phyloP scores from a whole-genome alignment of 2,888 invertebrate species.

The Hipparchia semele region DNA sequence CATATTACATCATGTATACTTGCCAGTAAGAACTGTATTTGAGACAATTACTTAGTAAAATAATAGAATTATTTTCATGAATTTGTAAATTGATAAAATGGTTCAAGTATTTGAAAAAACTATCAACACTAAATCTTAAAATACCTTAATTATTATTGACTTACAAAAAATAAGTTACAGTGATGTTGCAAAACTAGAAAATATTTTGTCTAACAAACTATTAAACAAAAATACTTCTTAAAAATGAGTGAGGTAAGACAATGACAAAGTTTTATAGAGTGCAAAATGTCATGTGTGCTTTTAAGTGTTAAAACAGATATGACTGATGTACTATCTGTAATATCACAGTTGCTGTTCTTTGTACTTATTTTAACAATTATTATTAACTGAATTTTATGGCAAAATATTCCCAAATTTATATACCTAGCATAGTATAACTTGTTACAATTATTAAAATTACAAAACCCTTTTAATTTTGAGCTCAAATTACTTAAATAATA shows the following conservation, averaged over 20 bases:
- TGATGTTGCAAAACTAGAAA: conserved; percentile 25
- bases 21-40: background rate
- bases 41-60: too few species aligned
- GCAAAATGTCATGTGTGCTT: conserved; percentile 15
- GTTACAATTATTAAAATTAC: conserved; percentile 20
- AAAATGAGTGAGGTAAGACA: conserved; percentile 25
- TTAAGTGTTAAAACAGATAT: conserved; percentile 19
- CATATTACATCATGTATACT: background rate
- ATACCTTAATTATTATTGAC: conserved; percentile 12
- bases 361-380: conserved; percentile 33
- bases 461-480: conserved; percentile 20
- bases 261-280: conserved; percentile 10
- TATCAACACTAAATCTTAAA: conserved; percentile 16
- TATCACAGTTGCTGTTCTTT: conserved; percentile 44
- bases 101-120: background rate
- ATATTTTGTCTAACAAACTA: conserved; percentile 1
- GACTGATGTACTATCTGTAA: conserved; percentile 36
- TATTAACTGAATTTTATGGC: conserved; percentile 24
- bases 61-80: too few species aligned
- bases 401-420: conserved; percentile 19
- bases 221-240: conserved; percentile 9
- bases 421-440: conserved; percentile 6
- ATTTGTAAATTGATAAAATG: background rate
- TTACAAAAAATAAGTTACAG: conserved; percentile 17
- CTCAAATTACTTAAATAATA: conserved; percentile 12